Conservation (phyloP, 2,888 invertebrate genomes). For the Cotesia congregata region DNA sequence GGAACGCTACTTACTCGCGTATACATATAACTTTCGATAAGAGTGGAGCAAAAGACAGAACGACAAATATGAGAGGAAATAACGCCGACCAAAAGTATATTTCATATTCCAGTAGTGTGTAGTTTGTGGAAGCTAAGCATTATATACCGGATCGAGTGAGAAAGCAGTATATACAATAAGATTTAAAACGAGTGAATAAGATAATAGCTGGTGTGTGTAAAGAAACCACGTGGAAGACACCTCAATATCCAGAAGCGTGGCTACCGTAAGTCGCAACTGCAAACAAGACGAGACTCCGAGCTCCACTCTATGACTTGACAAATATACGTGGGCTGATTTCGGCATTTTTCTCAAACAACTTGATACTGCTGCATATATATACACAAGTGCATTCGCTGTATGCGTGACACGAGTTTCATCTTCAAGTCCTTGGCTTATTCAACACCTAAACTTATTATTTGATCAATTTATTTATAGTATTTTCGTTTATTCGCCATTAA, state of each 20-base stretch:
- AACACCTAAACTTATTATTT: background rate
- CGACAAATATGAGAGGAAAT: background rate
- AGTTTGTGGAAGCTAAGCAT: constrained; percentile 5
- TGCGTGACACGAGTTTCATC: background rate
- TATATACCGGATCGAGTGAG: constrained; percentile 22
- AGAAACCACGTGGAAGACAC: constrained; percentile 68
- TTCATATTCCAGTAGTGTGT: constrained; percentile 17
- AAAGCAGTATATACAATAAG: background rate
- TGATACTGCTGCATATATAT: constrained; percentile 32
- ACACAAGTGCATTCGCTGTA: constrained; percentile 7
- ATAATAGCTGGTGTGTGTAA: constrained; percentile 59
- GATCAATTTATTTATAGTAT: background rate
- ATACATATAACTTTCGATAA: constrained; percentile 15
- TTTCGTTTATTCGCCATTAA: background rate
- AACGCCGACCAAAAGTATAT: background rate
- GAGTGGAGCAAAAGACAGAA: constrained; percentile 17
- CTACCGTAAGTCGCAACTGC: constrained; percentile 66
- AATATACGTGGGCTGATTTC: constrained; percentile 40
- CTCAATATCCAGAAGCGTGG: constrained; percentile 58
- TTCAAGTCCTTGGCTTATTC: background rate
- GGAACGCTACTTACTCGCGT: constrained; percentile 18
- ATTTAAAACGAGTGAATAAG: constrained; percentile 31
- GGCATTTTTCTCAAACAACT: constrained; percentile 45
- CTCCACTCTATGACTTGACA: constrained; percentile 25
- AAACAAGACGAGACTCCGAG: constrained; percentile 53